Percentiles rank a stretch among this genome's conserved stretches.
These are phyloP conservation scores for Metallyticus violacea DNA, from an alignment of 2,888 invertebrate species.

Conservation along the genomic window DNA sequence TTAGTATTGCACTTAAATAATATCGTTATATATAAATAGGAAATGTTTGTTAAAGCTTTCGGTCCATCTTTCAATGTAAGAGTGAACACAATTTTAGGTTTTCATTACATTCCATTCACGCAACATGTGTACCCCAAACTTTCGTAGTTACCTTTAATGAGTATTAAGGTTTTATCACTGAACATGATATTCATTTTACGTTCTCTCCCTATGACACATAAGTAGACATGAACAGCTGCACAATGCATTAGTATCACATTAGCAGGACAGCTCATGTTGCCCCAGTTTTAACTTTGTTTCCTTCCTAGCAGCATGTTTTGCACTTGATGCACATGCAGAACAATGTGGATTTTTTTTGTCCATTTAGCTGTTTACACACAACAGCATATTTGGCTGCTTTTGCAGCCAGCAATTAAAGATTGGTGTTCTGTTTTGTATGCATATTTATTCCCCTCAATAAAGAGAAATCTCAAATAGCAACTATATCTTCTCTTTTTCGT, in stretches of 20 bases:
- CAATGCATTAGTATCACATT: not conserved
- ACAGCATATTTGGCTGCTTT: not conserved
- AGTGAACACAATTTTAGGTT: not conserved
- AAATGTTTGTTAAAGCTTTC: conserved; percentile 22
- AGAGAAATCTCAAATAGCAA: not conserved
- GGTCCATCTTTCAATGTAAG: not conserved
- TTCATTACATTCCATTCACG: not conserved
- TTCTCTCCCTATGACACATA: not conserved
- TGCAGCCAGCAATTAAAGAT: not conserved
- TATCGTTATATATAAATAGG: conserved; percentile 19
- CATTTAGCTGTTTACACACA: not conserved
- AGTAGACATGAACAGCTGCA: not conserved
- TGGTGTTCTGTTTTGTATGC: not conserved
- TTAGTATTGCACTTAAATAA: conserved; percentile 23
- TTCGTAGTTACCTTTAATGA: not conserved
- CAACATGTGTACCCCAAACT: conserved; percentile 26
- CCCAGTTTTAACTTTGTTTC: too few species aligned
- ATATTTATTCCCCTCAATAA: not conserved
- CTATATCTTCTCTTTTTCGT: not conserved
- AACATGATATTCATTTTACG: not conserved
- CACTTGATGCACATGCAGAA: not conserved
- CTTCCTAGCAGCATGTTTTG: not conserved
- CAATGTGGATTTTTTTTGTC: not conserved
- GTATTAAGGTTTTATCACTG: not conserved
- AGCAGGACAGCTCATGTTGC: not conserved